Base-by-base conservation (phyloP, 2,888 invertebrate species). In the Campoletis raptor region DNA sequence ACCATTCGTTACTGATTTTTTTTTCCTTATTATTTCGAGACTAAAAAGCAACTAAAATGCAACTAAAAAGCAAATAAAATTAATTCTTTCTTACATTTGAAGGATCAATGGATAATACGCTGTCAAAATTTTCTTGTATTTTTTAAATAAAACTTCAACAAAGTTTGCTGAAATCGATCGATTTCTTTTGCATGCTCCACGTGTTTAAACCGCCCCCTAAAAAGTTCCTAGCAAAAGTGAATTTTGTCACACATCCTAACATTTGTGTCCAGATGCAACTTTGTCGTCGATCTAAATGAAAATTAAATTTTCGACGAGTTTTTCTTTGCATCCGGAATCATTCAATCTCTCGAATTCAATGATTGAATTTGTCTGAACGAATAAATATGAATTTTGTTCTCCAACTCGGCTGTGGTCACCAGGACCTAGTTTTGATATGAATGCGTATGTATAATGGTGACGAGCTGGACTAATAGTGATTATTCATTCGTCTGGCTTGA, bases 401-500 rank as follows among this genome's bases (percentile, higher is more conserved):
- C 21, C 45, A 30, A 21, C 8, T 57, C 21, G 8, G 2, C 30
- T 4, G 21, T 8, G 48, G 45, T 72, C 64, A 40, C 36, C 18
- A 18, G 36, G 18, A 64, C 40, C 61, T 48, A 24, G 73, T 81
- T 57, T 30, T 42, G 42, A 67, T 77, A 37, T 61, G 30, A n/a
- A 70, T 42, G 18, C 61, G 77, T 64, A 64, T 61, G 57, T 36
- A 45, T 40, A 40, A 76, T 61, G 7, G 48, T 24, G 61, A 61
- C 61, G 54, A 52, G 69, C 48, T 37, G 74, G 67, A 74, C 61
- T 30, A 84, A 84, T 74, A 76, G 24, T 48, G 80, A 84, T 85
- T 81, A 85, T 85, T 81, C 70, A 81, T 85, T 81, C 76, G 80
- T 57, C 61, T 69, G 66, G 74, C 24, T 73, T 15, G 69, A 52